phyloP scores from a whole-genome alignment of 2,888 invertebrate genomes.

The Schizotus pectinicornis region DNA sequence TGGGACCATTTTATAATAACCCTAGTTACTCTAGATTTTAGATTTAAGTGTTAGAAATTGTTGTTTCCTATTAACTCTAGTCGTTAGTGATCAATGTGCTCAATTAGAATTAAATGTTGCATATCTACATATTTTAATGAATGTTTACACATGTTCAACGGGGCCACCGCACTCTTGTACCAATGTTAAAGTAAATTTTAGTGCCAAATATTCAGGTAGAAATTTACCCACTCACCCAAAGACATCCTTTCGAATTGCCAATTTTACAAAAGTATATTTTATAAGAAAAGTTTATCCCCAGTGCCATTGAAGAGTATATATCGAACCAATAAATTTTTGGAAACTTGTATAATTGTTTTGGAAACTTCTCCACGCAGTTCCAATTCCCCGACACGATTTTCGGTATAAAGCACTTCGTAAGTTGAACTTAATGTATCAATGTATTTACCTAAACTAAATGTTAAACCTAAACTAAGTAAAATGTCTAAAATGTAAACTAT shows the following conservation, averaged over 20 bases:
- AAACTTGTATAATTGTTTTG: constrained; percentile 13
- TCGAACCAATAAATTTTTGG: constrained; percentile 6
- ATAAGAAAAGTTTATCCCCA: constrained; percentile 19
- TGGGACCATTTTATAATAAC: constrained; percentile 46
- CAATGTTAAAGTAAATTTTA: constrained; percentile 13
- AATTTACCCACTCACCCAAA: not conserved
- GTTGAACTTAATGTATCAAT: not conserved
- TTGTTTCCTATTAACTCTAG: constrained; percentile 41
- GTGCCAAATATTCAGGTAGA: constrained; percentile 28
- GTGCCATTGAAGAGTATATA: constrained; percentile 20
- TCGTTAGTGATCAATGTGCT: constrained; percentile 46
- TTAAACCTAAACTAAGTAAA: constrained; percentile 18
- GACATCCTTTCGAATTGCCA: constrained; percentile 18
- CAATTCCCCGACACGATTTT: too few relatives aligned
- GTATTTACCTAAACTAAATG: constrained; percentile 5
- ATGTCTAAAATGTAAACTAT: constrained; percentile 14
- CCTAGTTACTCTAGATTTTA: constrained; percentile 34
- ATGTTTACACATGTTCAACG: constrained; percentile 39
- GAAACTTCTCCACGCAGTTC: constrained; percentile 15
- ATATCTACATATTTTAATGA: constrained; percentile 41
- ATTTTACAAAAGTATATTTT: constrained; percentile 28
- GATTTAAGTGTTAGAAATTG: constrained; percentile 43
- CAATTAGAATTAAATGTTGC: constrained; percentile 47
- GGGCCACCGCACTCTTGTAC: constrained; percentile 38
- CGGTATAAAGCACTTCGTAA: too few relatives aligned